phyloP scores from a whole-genome alignment of 2,113 vertebrate genomes.

The Corythaeola cristata region DNA sequence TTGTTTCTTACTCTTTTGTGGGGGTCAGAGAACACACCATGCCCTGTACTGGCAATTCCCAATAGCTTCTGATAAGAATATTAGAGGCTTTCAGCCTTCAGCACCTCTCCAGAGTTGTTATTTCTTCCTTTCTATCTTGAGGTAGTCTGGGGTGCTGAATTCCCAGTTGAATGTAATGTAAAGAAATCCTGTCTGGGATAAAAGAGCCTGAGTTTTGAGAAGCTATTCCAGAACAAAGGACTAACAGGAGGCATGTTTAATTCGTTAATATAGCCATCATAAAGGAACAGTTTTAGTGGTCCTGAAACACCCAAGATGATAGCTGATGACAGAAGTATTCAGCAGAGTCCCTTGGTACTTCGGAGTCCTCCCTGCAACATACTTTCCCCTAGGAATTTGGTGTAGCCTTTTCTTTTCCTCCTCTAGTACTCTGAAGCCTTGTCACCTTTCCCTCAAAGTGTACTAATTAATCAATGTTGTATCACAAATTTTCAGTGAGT shows the following conservation, averaged over 20 bases:
- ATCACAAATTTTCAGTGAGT: neutral
- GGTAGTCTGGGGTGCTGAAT: neutral
- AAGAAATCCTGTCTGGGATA: neutral
- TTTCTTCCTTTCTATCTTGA: neutral
- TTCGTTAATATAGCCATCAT: neutral
- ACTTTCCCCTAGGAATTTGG: neutral
- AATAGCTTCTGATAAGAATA: neutral
- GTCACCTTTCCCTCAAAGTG: neutral
- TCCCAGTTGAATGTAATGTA: neutral
- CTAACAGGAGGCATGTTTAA: neutral
- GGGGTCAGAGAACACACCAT: neutral
- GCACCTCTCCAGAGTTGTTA: neutral
- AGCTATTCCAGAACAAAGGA: neutral
- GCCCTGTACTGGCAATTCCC: neutral
- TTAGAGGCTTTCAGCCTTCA: neutral
- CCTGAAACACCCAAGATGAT: neutral
- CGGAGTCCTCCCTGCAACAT: neutral
- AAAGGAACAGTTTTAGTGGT: neutral
- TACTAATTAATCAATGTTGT: neutral
- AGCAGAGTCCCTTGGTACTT: neutral
- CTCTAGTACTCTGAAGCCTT: neutral
- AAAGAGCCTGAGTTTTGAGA: neutral
- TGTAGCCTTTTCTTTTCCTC: neutral
- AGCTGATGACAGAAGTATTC: neutral
- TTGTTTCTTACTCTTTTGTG: neutral